phyloP scores from a whole-genome alignment of 2,888 invertebrate genomes.

The Drosophila subsilvestris region DNA sequence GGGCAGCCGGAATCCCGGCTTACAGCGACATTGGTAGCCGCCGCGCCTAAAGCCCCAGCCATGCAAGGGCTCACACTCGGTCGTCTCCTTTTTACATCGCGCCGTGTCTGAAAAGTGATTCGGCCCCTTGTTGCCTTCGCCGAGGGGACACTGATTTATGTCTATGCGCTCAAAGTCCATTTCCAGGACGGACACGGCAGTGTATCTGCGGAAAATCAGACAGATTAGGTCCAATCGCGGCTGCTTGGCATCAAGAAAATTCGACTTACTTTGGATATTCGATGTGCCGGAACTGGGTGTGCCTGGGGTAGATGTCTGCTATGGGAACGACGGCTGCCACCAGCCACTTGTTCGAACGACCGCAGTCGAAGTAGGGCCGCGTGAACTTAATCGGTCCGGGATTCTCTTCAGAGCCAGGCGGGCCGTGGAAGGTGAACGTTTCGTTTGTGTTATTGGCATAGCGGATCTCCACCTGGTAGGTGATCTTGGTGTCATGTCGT shows the following conservation, averaged over 20 bases:
- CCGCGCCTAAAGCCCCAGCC: conserved; percentile 98
- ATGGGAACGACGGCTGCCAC: conserved; percentile 97
- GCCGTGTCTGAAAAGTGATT: conserved; percentile 96
- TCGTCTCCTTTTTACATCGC: conserved; percentile 94
- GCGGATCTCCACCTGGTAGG: conserved; percentile 96
- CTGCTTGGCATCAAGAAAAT: accelerated
- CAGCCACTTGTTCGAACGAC: conserved; percentile 97
- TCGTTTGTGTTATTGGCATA: conserved; percentile 97
- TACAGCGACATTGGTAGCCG: conserved; percentile 97
- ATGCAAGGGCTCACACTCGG: conserved; percentile 97
- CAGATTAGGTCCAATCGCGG: background rate
- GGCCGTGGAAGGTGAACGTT: conserved; percentile 98
- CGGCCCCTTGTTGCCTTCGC: conserved; percentile 93
- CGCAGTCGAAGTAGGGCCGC: conserved; percentile 98
- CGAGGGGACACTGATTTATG: conserved; percentile 97
- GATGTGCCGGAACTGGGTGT: conserved; percentile 95
- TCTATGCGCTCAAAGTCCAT: conserved; percentile 98
- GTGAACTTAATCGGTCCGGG: conserved; percentile 98
- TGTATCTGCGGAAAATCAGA: conserved; percentile 86
- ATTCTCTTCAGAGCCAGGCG: conserved; percentile 94
- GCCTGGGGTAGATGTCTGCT: conserved; percentile 97
- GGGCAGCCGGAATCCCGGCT: conserved; percentile 94
- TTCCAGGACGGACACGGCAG: conserved; percentile 96
- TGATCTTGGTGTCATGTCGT: conserved; percentile 95
- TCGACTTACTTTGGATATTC: conserved; percentile 94